Evolutionary conservation across 2,113 vertebrate species (phyloP), one percentile per base, ranked within the genome.

Genomic region (Aix galericulata): DNA sequence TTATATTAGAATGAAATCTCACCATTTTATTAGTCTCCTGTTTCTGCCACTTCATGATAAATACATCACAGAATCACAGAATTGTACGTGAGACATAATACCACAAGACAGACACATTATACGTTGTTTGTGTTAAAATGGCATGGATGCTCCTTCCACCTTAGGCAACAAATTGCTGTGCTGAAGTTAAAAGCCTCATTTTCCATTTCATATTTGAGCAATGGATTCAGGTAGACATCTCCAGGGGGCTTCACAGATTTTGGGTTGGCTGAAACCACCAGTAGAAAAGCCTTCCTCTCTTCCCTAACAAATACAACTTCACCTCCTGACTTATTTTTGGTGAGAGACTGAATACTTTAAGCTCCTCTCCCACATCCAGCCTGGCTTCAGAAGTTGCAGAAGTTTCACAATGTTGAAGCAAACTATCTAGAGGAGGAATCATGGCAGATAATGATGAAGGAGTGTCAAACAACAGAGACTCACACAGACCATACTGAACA

Each of bases 401-500:
- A 67, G n/a, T 83, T 91, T 48, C 40, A 17, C 22, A 68, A 42
- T 32, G 48, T 34, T 81, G 64, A 42, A 75, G 79, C 75, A 88
- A 77, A 56, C 31, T 11, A 38, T 25, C 46, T 25, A 27, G 48
- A 60, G 31, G 64, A 66, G 79, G 83, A 95, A 93, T 44, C 1
- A 0, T 34, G 23, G 16, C 32, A 78, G 82, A 62, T 79, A 92
- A 85, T 1, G 11, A 23, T 17, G 38, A 73, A 53, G 38, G 55
- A 68, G 27, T 18, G 34, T 79, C 52, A 88, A 25, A 60, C 75
- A 91, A 73, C 48, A 86, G 17, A 44, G 42, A 32, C 34, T 82
- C 63, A 59, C 2, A 0, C 60, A 11, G 22, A 21, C 40, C 32
- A 32, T n/a, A 32, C 27, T 0, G 1, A 91, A 36, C 18, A 36